Evolutionary conservation across 2,113 vertebrate species (phyloP), one percentile per base, ranked within the genome.

Genomic region (Mirounga angustirostris): DNA sequence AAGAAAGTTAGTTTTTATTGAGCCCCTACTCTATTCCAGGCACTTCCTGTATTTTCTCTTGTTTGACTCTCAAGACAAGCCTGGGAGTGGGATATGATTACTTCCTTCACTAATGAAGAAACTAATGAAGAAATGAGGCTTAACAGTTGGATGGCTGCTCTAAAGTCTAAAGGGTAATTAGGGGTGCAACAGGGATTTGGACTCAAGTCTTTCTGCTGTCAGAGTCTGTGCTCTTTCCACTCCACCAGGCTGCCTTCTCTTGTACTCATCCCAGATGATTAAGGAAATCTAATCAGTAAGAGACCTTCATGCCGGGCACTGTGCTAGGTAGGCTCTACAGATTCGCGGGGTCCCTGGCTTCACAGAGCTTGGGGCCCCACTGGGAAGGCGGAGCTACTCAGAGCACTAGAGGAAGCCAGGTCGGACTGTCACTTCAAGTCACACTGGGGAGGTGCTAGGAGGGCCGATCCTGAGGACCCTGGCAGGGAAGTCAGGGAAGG

Each of bases 21-120:
- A 50, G 30, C 15, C 52, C 12, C 9, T 76, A 28, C 67, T 90
- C 18, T 22, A 21, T 5, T 36, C 54, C 30, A 30, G 21, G 63
- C 4, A 56, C 74, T 63, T 67, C 54, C 16, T 43, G 61, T 69
- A 54, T 1, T 85, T 80, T 73, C 71, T 56, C 43, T 91, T 90
- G 12, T 80, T 56, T 56, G 43, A 80, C 46, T 91, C 63, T 93
- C 79, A 78, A 93, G 63, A 91, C 65, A 80, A 89, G n/a, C 50
- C 36, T 78, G 33, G 46, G 36, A 74, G 59, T 28, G 24, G 40
- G 16, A 3, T 40, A 19, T 65, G 52, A 58, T 58, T 65, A 52
- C 7, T 88, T 58, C 19, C 69, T 78, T 43, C 79, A 40, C 26
- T 67, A 43, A 65, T 63, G 82, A 97, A 87, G 74, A 56, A 91